Evolutionary conservation across 2,888 invertebrate species (phyloP).

Genomic region (Stomorhina lunata): DNA sequence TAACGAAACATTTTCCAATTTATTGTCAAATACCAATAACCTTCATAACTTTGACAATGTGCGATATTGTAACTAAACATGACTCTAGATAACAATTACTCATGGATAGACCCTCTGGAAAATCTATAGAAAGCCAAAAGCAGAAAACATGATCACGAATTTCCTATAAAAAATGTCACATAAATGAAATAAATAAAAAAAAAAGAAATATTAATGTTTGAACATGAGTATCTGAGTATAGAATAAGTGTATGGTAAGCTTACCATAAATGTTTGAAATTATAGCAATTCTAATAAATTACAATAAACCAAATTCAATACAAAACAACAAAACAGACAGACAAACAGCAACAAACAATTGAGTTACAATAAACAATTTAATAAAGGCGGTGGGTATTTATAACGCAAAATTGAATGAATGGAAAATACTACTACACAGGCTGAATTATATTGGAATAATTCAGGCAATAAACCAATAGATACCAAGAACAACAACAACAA

Average conservation of each 20-base stretch:
- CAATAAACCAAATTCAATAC: constrained; percentile 54
- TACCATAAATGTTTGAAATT: constrained; percentile 76
- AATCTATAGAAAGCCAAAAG: background rate
- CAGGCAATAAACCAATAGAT: constrained; percentile 6
- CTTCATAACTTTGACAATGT: background rate
- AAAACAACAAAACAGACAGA: constrained; percentile 10
- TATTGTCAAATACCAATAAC: background rate
- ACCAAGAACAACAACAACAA: background rate
- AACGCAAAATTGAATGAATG: background rate
- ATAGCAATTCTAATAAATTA: constrained; percentile 77
- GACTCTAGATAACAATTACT: constrained; percentile 8
- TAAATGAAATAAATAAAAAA: background rate
- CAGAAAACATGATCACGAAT: constrained; percentile 31
- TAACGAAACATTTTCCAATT: background rate
- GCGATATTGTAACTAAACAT: background rate
- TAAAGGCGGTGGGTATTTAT: constrained; percentile 69
- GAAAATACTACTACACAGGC: background rate
- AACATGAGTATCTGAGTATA: background rate
- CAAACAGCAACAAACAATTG: constrained; percentile 56
- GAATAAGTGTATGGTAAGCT: constrained; percentile 66
- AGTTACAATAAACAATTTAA: constrained; percentile 75
- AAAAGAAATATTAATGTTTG: background rate
- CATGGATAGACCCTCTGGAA: background rate
- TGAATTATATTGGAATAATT: too few species aligned
- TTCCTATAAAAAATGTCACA: constrained; percentile 52